Evolutionary conservation across 35 echinoderm and acorn worm genomes (phyloP), one percentile per base, ranked within the genome.

Genomic region (Ophiothrix spiculata): DNA sequence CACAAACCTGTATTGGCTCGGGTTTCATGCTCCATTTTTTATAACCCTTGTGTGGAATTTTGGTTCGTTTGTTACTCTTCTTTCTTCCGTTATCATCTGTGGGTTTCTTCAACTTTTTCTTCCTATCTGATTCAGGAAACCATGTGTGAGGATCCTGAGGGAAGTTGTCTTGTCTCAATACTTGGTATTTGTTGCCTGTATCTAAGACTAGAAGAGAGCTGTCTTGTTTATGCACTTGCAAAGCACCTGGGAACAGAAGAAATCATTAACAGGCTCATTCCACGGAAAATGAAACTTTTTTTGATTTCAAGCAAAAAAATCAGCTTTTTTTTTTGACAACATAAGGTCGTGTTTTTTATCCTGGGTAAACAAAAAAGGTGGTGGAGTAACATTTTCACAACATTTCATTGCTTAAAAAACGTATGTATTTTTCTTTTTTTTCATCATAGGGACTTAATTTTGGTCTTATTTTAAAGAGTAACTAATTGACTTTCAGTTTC

Each of bases 21-120:
- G 93, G 93, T 28, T 88, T 38, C 32, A 88, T 38, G 64, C 85
- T 96, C 93, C 93, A 96, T 74, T 91, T 96, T 39, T 46, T 91
- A 40, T 88, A 80, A 3, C 93, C 93, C 64, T 91, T 82, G 39
- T 91, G 90, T 56, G 38, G 35, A 21, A 82, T 74, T 49, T 88
- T 38, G 0, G 64, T 29, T 45, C 81, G 46, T 1, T 56, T 79
- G 23, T 28, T 28, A 1, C 29, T 39, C 60, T 63, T 79, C 8
- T 82, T 46, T 31, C 15, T 1, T 79, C 76, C 77, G 39, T 56
- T 60, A 28, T 25, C 32, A 40, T 85, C 90, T 78, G 90, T 85
- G n/a, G 37, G 79, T 38, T 64, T 84, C 19, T 6, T 19, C 42
- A 17, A 40, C 19, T 88, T 91, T 4, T 87, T 79, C 77, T 83